Conservation (phyloP, 2,113 vertebrate species). For the Leucosticte australis region DNA sequence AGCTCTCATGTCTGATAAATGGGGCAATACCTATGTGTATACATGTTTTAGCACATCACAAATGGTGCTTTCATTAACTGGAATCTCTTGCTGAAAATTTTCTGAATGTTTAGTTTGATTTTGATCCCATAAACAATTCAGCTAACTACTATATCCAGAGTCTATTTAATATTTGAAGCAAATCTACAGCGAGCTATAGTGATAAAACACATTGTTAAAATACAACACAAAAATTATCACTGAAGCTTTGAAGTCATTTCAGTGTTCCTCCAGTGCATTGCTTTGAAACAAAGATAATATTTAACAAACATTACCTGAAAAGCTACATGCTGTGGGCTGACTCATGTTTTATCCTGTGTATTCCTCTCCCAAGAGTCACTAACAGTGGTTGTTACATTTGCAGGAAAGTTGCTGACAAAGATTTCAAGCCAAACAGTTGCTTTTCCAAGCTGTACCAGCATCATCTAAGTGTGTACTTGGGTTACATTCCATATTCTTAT, state of each 20-base stretch:
- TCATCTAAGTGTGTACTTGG: not conserved
- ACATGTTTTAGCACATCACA: conserved; percentile 90
- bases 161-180: conserved; percentile 69
- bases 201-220: conserved; percentile 68
- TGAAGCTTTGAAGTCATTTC: conserved; percentile 54
- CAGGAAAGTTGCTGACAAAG: not conserved
- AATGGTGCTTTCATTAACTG: conserved; percentile 90
- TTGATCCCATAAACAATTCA: conserved; percentile 74
- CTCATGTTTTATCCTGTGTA: not conserved
- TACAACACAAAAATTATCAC: conserved; percentile 64
- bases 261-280: conserved; percentile 41
- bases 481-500: not conserved
- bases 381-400: not conserved
- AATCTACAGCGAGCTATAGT: conserved; percentile 68
- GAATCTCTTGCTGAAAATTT: conserved; percentile 82
- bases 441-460: not conserved
- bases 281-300: conserved; percentile 16
- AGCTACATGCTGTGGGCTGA: not conserved
- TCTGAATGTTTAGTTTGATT: conserved; percentile 83
- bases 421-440: not conserved
- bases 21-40: conserved; percentile 96
- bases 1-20: conserved; percentile 98
- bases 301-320: conserved; percentile 29
- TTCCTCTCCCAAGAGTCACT: not conserved
- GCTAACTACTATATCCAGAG: conserved; percentile 60